These are phyloP conservation scores for Temnothorax nylanderi DNA, from an alignment of 1,140 invertebrate genomes.

Conservation along the genomic window DNA sequence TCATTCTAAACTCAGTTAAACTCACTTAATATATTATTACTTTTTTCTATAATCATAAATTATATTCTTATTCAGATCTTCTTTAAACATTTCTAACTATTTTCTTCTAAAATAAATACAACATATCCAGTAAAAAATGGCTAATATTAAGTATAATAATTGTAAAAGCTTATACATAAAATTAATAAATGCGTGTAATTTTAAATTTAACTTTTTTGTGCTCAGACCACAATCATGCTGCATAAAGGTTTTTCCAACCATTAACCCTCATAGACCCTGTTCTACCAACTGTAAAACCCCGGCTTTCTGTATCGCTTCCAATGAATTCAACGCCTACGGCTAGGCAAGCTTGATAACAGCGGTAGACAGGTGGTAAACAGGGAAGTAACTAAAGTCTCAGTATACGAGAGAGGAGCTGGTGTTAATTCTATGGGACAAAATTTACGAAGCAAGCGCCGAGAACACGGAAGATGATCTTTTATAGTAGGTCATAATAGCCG, in stretches of 20 bases:
- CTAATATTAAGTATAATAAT: not conserved
- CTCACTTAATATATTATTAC: conserved; percentile 32
- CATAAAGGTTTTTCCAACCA: conserved; percentile 24
- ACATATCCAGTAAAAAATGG: not conserved
- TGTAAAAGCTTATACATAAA: not conserved
- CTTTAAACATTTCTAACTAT: not conserved
- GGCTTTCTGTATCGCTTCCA: conserved; percentile 34
- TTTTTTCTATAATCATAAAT: not conserved
- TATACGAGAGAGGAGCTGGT: conserved; percentile 36
- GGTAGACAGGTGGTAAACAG: conserved; percentile 53
- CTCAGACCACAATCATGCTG: not conserved
- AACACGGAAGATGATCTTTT: conserved; percentile 36
- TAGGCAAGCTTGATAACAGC: conserved; percentile 48
- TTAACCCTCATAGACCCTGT: conserved; percentile 23
- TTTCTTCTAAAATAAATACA: not conserved
- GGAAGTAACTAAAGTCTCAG: conserved; percentile 37
- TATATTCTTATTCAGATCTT: not conserved
- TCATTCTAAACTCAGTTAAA: not conserved
- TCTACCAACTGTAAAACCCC: conserved; percentile 21
- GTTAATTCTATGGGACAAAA: conserved; percentile 43
- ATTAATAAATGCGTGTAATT: not conserved
- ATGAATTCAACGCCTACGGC: conserved; percentile 58
- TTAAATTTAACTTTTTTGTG: not conserved
- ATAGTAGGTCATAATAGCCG: conserved; percentile 13
- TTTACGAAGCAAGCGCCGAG: conserved; percentile 12